Evolutionary conservation across 2,888 invertebrate genomes (phyloP).

Genomic region (Ditylenchus weischeri): DNA sequence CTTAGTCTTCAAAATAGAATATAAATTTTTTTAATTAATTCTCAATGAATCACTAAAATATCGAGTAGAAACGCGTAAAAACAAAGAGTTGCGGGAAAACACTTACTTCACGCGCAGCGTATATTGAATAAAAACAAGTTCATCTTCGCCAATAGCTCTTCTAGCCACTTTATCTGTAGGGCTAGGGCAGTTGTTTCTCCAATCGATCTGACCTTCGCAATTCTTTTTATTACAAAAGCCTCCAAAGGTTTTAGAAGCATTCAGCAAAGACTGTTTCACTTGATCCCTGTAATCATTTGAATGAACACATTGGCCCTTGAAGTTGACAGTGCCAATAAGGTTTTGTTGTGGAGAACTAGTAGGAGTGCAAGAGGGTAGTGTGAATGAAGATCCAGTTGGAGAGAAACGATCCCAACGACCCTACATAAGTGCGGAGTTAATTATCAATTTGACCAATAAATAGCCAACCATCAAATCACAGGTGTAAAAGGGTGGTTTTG

Average conservation of each 20-base stretch:
- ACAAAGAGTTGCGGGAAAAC: too few species aligned
- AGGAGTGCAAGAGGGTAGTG: slow-evolving; percentile 27
- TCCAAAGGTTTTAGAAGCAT: slow-evolving; percentile 15
- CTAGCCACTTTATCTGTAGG: too few species aligned
- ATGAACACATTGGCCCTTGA: slow-evolving; percentile 6
- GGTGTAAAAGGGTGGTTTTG: slow-evolving; percentile 30
- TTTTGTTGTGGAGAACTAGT: slow-evolving; percentile 16
- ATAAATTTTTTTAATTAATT: too few species aligned
- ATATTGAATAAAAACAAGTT: too few species aligned
- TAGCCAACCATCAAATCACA: slow-evolving; percentile 32
- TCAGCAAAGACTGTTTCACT: slow-evolving; percentile 11
- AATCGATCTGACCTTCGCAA: slow-evolving; percentile 16
- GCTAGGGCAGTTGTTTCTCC: neutral
- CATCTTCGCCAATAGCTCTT: too few species aligned
- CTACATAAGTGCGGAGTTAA: slow-evolving; percentile 15
- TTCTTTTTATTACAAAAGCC: slow-evolving; percentile 21
- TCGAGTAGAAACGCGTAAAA: too few species aligned
- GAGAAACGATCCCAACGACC: slow-evolving; percentile 33
- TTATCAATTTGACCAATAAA: neutral
- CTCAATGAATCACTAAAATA: too few species aligned
- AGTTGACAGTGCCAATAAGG: slow-evolving; percentile 3
- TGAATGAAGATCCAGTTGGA: slow-evolving; percentile 12
- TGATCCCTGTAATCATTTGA: slow-evolving; percentile 2
- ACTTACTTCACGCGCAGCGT: too few species aligned
- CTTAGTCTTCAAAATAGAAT: too few species aligned